phyloP scores from a whole-genome alignment of 2,113 vertebrate genomes.

The Pampusana beccarii region DNA sequence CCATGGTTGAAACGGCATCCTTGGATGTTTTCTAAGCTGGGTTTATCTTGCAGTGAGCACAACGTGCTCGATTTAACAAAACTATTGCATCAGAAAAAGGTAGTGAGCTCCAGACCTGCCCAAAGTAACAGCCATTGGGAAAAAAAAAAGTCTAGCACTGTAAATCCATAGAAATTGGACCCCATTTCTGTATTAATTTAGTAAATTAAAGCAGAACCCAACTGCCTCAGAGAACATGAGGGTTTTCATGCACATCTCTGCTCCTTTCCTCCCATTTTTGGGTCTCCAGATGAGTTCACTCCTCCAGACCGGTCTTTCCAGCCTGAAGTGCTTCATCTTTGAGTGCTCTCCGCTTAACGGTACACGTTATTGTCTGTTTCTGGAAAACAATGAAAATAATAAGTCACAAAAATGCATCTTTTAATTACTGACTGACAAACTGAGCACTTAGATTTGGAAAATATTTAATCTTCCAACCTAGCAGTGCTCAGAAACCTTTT shows the following conservation, averaged over 20 bases:
- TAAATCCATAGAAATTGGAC: neutral
- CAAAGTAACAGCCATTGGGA: neutral
- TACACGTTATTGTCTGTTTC: neutral
- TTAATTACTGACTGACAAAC: neutral
- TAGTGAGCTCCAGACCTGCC: neutral
- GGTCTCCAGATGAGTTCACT: neutral
- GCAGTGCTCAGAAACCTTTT: neutral
- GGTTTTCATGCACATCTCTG: neutral
- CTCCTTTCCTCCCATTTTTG: neutral
- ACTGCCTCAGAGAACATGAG: neutral
- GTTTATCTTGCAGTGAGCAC: neutral
- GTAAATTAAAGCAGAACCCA: neutral
- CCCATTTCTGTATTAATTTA: neutral
- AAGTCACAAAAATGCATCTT: neutral
- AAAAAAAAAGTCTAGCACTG: neutral
- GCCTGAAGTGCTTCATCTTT: neutral
- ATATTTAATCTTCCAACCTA: neutral
- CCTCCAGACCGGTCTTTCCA: neutral
- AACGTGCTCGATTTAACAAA: neutral
- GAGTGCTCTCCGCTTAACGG: neutral
- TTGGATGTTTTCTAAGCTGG: neutral
- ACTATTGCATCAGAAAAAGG: neutral
- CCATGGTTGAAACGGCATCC: neutral
- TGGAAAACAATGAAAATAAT: neutral
- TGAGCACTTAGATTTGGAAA: neutral